Evolutionary conservation across 2,888 invertebrate genomes (phyloP), one percentile per base, ranked within the genome.

Genomic region (Cremastinae sp.): DNA sequence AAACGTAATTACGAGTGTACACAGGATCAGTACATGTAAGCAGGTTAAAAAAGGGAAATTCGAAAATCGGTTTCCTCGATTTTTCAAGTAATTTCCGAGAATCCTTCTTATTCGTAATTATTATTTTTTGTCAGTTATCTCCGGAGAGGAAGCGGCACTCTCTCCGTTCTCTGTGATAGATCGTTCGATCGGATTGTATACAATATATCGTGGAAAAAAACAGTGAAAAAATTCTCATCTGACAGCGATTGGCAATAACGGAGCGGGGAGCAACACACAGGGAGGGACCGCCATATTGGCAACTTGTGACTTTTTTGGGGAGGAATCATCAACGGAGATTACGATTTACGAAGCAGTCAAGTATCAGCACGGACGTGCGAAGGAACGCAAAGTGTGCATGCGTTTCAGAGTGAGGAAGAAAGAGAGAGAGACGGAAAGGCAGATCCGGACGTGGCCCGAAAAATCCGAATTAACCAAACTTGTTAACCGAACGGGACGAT

Each of bases 201-300:
- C 18, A 8, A 22, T 10, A 45, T 14, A 51, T 14, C 28, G 65
- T 43, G 55, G 7, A 37, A 37, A 45, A 8, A 28, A 64, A 59
- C 28, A 28, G 28, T 28, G 28, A 66, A 61, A 74, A 68, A 62
- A 59, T 65, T 56, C 14, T 59, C 28, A 78, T 81, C 75, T 81
- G 81, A 78, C 80, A 80, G 79, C 74, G 78, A 80, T 78, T 75
- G 72, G 65, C 55, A 68, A 59, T 59, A 53, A 64, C 8, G 78
- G 71, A 75, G 78, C 61, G 73, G 58, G 81, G 80, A 72, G 74
- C 73, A 78, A 75, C 22, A 75, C 22, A 79, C 79, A 80, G 78
- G 80, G 79, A 80, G 79, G 80, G 82, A 82, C 85, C 83, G 87
- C 88, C 89, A 89, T 89, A 89, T 89, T 89, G 87, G 85, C 87